Conservation (phyloP, 2,797 vertebrate species). For the Acanthurus tractus region DNA sequence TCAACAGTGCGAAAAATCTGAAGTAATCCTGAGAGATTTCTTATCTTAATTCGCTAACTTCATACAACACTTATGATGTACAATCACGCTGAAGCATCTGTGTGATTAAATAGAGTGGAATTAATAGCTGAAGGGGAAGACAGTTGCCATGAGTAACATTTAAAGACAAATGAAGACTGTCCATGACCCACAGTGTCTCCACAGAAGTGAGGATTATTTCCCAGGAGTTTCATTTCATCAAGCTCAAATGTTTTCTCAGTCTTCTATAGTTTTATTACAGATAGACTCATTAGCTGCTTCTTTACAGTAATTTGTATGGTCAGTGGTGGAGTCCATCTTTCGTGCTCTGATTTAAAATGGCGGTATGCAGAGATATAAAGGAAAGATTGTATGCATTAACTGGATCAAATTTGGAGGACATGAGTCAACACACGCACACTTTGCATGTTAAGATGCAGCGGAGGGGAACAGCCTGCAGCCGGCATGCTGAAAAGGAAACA, state of each 20-base stretch:
- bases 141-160: not conserved
- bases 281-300: not conserved
- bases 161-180: not conserved
- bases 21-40: slow-evolving; percentile 34
- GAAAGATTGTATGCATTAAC: not conserved
- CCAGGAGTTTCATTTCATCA: not conserved
- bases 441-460: too few relatives aligned
- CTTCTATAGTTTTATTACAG: not conserved
- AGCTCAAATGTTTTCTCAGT: not conserved
- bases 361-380: not conserved
- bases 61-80: slow-evolving; percentile 7
- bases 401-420: not conserved
- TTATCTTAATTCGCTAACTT: slow-evolving; percentile 22
- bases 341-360: not conserved
- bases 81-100: slow-evolving; percentile 25
- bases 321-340: not conserved
- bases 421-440: not conserved
- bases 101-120: slow-evolving; percentile 27
- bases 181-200: not conserved
- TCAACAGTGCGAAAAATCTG: slow-evolving; percentile 15
- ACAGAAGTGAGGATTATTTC: not conserved
- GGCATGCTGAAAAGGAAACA: not conserved
- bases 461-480: not conserved
- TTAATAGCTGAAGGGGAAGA: not conserved
- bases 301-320: not conserved